These are phyloP conservation scores for Thamnophis elegans DNA, from an alignment of 2,797 vertebrate genomes.

Conservation along the genomic window DNA sequence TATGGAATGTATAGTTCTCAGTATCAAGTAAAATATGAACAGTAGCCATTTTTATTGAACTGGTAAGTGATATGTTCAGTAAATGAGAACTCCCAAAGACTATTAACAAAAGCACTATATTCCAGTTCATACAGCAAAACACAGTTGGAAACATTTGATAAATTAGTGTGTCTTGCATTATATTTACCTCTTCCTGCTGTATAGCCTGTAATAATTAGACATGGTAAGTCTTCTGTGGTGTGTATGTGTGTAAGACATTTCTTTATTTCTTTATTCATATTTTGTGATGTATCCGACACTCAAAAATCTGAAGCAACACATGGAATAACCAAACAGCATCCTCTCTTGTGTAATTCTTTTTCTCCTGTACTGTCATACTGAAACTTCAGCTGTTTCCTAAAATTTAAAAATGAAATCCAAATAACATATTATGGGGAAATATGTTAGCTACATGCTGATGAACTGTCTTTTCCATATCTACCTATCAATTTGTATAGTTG, in stretches of 20 bases:
- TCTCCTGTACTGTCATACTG: neutral
- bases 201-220: neutral
- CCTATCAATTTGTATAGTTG: neutral
- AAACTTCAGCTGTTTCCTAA: neutral
- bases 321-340: neutral
- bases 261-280: neutral
- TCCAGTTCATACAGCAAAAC: constrained; percentile 25
- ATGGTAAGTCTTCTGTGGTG: neutral
- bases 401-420: neutral
- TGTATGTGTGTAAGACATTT: neutral
- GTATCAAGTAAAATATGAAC: constrained; percentile 48
- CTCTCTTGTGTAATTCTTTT: neutral
- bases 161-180: constrained; percentile 5
- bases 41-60: constrained; percentile 35
- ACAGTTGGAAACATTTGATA: neutral
- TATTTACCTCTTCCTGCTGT: neutral
- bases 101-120: neutral
- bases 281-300: neutral
- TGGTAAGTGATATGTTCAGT: neutral
- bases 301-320: neutral
- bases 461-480: neutral
- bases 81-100: constrained; percentile 9
- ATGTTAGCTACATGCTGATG: neutral
- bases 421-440: neutral
- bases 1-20: constrained; percentile 51